Evolutionary conservation across 2,888 invertebrate genomes (phyloP).

Genomic region (Merodon equestris): DNA sequence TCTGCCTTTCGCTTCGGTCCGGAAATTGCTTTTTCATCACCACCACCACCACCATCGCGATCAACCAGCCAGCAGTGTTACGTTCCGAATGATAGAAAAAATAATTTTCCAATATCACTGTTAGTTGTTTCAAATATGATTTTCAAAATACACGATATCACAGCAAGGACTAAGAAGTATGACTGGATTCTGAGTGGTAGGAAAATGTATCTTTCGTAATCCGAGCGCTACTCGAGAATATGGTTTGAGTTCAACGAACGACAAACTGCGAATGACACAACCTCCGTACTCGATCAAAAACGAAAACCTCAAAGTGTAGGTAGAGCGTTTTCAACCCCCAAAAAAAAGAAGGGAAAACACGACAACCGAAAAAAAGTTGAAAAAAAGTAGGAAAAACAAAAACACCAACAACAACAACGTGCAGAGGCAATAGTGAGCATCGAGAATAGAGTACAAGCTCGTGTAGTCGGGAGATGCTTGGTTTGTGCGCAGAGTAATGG

Average conservation of each 20-base stretch:
- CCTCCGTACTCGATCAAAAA: conserved; percentile 67
- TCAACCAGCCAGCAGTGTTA: too few relatives aligned
- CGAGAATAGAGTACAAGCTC: not conserved
- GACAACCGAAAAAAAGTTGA: too few relatives aligned
- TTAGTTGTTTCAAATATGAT: conserved; percentile 44
- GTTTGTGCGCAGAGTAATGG: conserved; percentile 62
- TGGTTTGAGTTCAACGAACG: conserved; percentile 69
- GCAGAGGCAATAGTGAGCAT: too few relatives aligned
- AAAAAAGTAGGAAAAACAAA: too few relatives aligned
- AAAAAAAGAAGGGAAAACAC: conserved; percentile 5
- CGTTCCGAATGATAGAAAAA: conserved; percentile 58
- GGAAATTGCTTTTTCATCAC: conserved; percentile 65
- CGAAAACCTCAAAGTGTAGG: conserved; percentile 60
- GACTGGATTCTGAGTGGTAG: not conserved
- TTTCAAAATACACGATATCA: conserved; percentile 16
- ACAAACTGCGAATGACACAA: conserved; percentile 68
- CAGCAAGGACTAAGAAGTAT: conserved; percentile 20
- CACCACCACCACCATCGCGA: conserved; percentile 18
- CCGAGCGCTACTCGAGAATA: conserved; percentile 15
- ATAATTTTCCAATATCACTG: conserved; percentile 48
- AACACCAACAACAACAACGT: too few relatives aligned
- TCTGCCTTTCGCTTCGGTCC: conserved; percentile 47
- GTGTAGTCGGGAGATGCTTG: conserved; percentile 37
- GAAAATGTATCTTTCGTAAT: conserved; percentile 17
- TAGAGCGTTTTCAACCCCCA: conserved; percentile 64